phyloP scores from a whole-genome alignment of 2,888 invertebrate species.

The Cephus sareptanus region DNA sequence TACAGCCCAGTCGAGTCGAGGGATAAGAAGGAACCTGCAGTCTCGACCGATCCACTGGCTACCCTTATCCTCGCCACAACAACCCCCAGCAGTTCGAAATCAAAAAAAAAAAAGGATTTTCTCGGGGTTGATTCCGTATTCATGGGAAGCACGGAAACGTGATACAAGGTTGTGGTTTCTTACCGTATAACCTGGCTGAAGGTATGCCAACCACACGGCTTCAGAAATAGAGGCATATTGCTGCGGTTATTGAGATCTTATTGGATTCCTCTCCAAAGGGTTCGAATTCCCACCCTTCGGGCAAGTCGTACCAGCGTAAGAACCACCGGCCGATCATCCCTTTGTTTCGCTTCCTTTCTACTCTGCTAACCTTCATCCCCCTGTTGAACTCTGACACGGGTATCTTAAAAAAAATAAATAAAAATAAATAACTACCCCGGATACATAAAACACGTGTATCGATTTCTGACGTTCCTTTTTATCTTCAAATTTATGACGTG shows the following conservation, averaged over 20 bases:
- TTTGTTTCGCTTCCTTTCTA: not conserved
- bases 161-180: not conserved
- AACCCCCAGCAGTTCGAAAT: not conserved
- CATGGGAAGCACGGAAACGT: constrained; percentile 37
- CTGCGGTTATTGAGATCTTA: constrained; percentile 41
- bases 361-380: not conserved
- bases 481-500: not conserved
- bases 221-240: constrained; percentile 27
- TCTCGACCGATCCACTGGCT: not conserved
- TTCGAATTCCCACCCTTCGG: constrained; percentile 1
- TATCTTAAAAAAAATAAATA: not conserved
- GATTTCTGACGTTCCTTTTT: not conserved
- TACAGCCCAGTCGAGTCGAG: not conserved
- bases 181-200: not conserved
- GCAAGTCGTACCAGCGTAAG: not conserved
- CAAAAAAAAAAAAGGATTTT: not conserved
- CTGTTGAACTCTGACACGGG: not conserved
- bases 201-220: not conserved
- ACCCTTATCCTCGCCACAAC: not conserved
- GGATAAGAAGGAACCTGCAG: not conserved
- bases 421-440: not conserved
- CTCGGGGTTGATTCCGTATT: constrained; percentile 41
- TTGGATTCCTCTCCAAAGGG: constrained; percentile 30
- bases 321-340: not conserved
- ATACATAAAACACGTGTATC: not conserved